These are phyloP conservation scores for Neelides sp. DNA, from an alignment of 1,140 invertebrate species.

Conservation along the genomic window DNA sequence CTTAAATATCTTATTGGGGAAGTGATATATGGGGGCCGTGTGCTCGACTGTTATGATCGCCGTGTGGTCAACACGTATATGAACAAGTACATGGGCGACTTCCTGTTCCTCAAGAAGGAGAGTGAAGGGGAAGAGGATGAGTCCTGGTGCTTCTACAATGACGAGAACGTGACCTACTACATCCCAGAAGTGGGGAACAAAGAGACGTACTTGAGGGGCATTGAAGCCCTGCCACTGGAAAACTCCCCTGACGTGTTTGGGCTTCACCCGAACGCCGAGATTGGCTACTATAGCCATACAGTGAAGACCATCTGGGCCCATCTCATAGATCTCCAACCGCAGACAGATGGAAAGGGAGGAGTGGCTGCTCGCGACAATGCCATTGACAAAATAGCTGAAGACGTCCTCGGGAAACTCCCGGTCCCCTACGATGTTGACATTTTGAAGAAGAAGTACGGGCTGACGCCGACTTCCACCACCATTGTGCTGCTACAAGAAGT, in stretches of 20 bases:
- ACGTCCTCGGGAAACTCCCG: slow-evolving; percentile 55
- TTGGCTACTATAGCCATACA: slow-evolving; percentile 74
- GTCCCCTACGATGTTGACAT: slow-evolving; percentile 59
- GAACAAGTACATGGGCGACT: slow-evolving; percentile 87
- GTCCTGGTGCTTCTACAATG: slow-evolving; percentile 75
- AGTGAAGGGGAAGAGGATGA: background rate
- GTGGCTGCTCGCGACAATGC: slow-evolving; percentile 63
- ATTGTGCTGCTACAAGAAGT: slow-evolving; percentile 79
- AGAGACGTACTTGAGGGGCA: slow-evolving; percentile 55
- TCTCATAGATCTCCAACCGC: slow-evolving; percentile 72
- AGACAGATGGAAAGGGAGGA: slow-evolving; percentile 53
- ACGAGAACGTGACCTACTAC: slow-evolving; percentile 59
- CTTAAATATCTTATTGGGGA: slow-evolving; percentile 84
- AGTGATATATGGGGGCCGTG: slow-evolving; percentile 81
- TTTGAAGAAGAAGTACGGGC: slow-evolving; percentile 59
- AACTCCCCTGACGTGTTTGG: slow-evolving; percentile 76
- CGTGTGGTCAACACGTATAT: slow-evolving; percentile 73
- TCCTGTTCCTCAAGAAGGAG: slow-evolving; percentile 58
- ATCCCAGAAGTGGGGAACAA: slow-evolving; percentile 56
- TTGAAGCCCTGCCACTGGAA: slow-evolving; percentile 56
- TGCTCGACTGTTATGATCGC: slow-evolving; percentile 78
- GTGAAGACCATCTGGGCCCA: slow-evolving; percentile 68
- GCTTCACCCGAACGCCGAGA: slow-evolving; percentile 82
- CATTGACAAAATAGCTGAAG: slow-evolving; percentile 62
- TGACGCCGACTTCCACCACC: slow-evolving; percentile 61